A percentile compares a stretch with the other conserved stretches of the same genome.
Conservation (phyloP, 2,888 invertebrate genomes). For the Polymixis flavicincta region DNA sequence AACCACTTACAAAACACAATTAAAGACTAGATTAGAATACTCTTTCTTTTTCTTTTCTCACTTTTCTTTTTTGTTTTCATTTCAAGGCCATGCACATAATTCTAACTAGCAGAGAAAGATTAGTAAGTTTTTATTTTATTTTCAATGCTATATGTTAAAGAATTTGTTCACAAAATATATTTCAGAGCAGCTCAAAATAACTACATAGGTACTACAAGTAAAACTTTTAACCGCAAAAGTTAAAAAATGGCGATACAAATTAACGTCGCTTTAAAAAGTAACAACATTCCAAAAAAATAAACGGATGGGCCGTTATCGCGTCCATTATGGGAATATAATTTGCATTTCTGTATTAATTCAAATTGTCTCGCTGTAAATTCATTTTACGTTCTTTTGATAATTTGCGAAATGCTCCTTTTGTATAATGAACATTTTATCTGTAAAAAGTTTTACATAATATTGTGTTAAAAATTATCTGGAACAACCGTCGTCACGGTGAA, state of each 20-base stretch:
- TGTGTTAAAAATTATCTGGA: constrained; percentile 8
- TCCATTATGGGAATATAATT: constrained; percentile 72
- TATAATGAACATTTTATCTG: constrained; percentile 45
- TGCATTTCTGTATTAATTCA: constrained; percentile 68
- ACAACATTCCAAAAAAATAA: constrained; percentile 52
- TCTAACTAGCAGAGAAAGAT: too few relatives aligned
- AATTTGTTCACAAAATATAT: too few relatives aligned
- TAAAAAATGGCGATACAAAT: constrained; percentile 40
- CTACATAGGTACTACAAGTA: background rate
- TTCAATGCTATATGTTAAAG: background rate
- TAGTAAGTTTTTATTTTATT: background rate
- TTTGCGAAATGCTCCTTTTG: constrained; percentile 54
- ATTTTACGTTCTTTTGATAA: constrained; percentile 59
- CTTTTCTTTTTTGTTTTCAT: too few relatives aligned
- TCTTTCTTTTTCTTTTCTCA: too few relatives aligned
- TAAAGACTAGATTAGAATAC: too few relatives aligned
- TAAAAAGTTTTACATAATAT: constrained; percentile 36
- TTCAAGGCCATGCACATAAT: background rate
- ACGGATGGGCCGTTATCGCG: constrained; percentile 67
- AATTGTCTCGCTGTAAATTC: constrained; percentile 63
- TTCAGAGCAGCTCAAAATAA: background rate
- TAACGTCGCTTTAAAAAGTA: constrained; percentile 41
- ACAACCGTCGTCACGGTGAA: background rate
- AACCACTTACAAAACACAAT: background rate
- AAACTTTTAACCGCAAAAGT: constrained; percentile 8